These are phyloP conservation scores for Chascanopsetta lugubris DNA, from an alignment of 2,113 vertebrate genomes.

Conservation along the genomic window DNA sequence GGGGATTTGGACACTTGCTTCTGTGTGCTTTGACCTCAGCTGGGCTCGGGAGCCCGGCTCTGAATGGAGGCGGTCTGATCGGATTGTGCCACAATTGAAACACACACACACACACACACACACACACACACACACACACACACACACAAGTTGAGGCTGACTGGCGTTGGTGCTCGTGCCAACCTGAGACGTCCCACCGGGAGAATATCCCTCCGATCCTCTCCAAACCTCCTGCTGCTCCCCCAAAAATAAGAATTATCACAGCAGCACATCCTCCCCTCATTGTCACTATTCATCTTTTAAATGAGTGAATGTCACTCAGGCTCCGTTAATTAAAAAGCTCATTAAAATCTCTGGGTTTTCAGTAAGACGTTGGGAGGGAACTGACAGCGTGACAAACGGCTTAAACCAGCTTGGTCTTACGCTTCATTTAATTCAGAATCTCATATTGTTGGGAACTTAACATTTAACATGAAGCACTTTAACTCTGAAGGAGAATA, in stretches of 20 bases:
- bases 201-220: constrained; percentile 39
- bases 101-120: too few relatives aligned
- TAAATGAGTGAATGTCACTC: constrained; percentile 55
- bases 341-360: constrained; percentile 58
- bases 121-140: too few relatives aligned
- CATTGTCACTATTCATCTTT: constrained; percentile 59
- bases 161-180: constrained; percentile 51
- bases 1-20: constrained; percentile 55
- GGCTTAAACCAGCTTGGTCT: constrained; percentile 23
- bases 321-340: constrained; percentile 66
- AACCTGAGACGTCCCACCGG: constrained; percentile 52
- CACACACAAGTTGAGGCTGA: constrained; percentile 40
- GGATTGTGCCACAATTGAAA: constrained; percentile 41
- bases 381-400: constrained; percentile 42
- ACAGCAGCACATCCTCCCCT: constrained; percentile 43
- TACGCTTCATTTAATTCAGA: constrained; percentile 43
- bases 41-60: constrained; percentile 46
- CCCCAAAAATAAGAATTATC: constrained; percentile 59
- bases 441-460: constrained; percentile 18
- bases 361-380: constrained; percentile 37
- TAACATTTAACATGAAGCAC: constrained; percentile 25
- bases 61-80: constrained; percentile 41
- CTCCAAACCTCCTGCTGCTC: constrained; percentile 60
- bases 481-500: too few relatives aligned
- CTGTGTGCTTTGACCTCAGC: constrained; percentile 50